Base-by-base conservation (phyloP, 1,140 invertebrate species). In the Bombus soroeensis region DNA sequence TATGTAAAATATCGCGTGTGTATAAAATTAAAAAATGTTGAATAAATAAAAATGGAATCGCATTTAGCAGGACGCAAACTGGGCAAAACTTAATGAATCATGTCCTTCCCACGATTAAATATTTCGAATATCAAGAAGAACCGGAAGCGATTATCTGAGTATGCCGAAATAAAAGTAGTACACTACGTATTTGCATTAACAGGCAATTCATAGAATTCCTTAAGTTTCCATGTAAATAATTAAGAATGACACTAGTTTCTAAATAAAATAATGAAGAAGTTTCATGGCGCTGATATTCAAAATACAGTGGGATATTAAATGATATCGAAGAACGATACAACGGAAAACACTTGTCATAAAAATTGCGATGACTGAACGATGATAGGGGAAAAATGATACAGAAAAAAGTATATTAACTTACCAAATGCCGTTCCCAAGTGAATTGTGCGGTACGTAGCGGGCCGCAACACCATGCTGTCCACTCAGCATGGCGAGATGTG, bases 401-500 rank as follows among this genome's bases (percentile, higher is more conserved):
- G 53, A 25, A 9, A 12, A 75, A 43, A 6, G 8, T 34, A n/a
- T 43, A 43, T 39, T 8, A 70, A 89, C 88, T 90, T 57, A 90
- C 88, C 88, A 28, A 81, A 81, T 57, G 28, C 37, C 22, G 72
- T 22, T 71, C 43, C 47, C 70, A 75, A 77, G 70, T 66, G 62
- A 59, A 85, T 62, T 32, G 28, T 72, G 57, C 74, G 18, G 66
- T 70, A 70, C 37, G 39, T 37, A 43, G 53, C 41, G 37, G 13
- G 25, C 34, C 10, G 53, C 39, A 53, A 41, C 12, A 84, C 37
- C 76, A 71, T 72, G 83, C 47, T 71, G 68, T 80, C 47, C 66
- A 39, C 39, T 62, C 66, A 62, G 85, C 85, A 86, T 82, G 85
- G 85, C 80, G 85, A 76, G 72, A 86, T 66, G 64, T 82, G 85